phyloP scores from a whole-genome alignment of 2,888 invertebrate genomes.

The Agriopis marginaria region DNA sequence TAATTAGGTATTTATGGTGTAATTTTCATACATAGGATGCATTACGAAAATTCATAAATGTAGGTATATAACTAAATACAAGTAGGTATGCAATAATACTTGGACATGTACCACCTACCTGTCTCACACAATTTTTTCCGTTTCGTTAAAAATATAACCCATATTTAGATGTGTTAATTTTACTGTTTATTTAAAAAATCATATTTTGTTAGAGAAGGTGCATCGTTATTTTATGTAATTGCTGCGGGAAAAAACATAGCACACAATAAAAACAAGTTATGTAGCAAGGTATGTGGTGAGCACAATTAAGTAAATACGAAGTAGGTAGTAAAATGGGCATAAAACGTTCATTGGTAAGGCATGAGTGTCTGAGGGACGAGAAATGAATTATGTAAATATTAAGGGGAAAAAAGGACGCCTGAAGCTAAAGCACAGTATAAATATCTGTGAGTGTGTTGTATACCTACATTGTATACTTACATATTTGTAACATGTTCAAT shows the following conservation, averaged over 20 bases:
- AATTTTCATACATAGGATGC: no score
- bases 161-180: neutral
- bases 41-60: no score
- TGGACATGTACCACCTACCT: no score
- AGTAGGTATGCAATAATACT: no score
- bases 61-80: no score
- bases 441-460: neutral
- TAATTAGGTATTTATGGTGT: no score
- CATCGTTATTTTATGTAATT: conserved; percentile 13
- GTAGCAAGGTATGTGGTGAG: conserved; percentile 49
- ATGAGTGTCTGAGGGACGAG: conserved; percentile 26
- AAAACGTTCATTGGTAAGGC: conserved; percentile 30
- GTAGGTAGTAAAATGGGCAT: conserved; percentile 23
- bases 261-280: neutral
- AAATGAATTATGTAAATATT: conserved; percentile 39
- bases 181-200: conserved; percentile 12
- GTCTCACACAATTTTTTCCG: no score
- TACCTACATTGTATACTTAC: no score
- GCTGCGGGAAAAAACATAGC: neutral
- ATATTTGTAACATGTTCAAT: no score
- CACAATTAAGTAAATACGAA: conserved; percentile 41
- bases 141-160: neutral
- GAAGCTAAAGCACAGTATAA: conserved; percentile 7
- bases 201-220: conserved; percentile 8
- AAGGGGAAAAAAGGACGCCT: conserved; percentile 16